Percentiles rank a stretch among this genome's conserved stretches.
Evolutionary conservation across 2,797 vertebrate genomes (phyloP).

Genomic region (Enteromius anoplus): DNA sequence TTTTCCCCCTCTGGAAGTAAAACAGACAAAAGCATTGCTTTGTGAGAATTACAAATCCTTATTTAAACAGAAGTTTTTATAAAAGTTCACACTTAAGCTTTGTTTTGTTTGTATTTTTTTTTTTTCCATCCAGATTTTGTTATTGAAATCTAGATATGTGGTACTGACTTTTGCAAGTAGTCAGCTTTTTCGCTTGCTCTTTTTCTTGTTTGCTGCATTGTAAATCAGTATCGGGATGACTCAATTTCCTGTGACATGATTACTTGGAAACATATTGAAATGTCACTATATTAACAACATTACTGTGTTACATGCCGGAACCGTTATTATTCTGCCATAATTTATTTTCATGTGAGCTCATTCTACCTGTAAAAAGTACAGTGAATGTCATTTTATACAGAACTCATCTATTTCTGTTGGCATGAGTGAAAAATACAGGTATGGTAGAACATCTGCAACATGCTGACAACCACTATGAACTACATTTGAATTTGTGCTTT

Average conservation of each 20-base stretch:
- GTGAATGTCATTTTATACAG: neutral
- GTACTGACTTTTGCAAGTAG: neutral
- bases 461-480: neutral
- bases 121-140: neutral
- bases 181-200: neutral
- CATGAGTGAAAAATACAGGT: neutral
- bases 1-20: slow-evolving; percentile 5
- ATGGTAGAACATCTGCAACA: neutral
- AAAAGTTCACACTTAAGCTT: neutral
- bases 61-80: neutral
- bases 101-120: neutral
- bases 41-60: slow-evolving; percentile 3
- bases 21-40: neutral
- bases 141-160: neutral
- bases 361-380: neutral
- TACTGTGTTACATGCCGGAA: no score
- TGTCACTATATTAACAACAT: neutral
- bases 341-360: neutral
- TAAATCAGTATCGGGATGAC: neutral
- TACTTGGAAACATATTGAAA: neutral
- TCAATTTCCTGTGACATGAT: neutral
- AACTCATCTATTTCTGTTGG: neutral
- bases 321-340: neutral
- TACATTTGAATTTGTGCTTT: no score
- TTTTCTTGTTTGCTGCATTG: neutral